phyloP scores from a whole-genome alignment of 2,888 invertebrate species.

The Drosophila tripunctata region DNA sequence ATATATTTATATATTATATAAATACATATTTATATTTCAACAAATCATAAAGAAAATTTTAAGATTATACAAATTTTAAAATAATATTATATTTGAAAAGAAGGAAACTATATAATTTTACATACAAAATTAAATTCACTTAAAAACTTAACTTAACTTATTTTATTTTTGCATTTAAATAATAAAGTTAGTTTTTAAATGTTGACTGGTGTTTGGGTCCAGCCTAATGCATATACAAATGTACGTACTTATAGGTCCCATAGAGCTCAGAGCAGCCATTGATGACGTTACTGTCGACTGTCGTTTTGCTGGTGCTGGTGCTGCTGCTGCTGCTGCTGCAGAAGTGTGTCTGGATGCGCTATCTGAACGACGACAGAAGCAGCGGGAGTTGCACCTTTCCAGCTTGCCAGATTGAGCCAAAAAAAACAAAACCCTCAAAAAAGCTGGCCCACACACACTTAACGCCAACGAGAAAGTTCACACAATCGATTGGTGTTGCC shows the following conservation, averaged over 20 bases:
- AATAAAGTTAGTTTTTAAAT: neutral
- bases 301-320: conserved; percentile 18
- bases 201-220: conserved; percentile 11
- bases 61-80: no score
- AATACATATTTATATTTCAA: no score
- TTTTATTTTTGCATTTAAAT: neutral
- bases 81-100: neutral
- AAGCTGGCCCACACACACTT: conserved; percentile 46
- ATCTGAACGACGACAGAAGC: conserved; percentile 55
- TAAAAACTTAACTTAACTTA: neutral
- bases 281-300: conserved; percentile 56
- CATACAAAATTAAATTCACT: neutral
- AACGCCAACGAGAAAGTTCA: conserved; percentile 60
- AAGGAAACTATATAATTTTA: neutral
- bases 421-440: neutral
- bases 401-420: conserved; percentile 13
- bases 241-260: no score
- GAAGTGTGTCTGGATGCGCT: conserved; percentile 41
- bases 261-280: conserved; percentile 28
- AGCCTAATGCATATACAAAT: conserved; percentile 33
- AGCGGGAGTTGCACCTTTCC: conserved; percentile 27
- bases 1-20: no score
- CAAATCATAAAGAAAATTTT: no score
- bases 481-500: conserved; percentile 73
- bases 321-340: conserved; percentile 22